These are phyloP conservation scores for Tridacna crocea DNA, from an alignment of 2,888 invertebrate genomes.

Conservation along the genomic window DNA sequence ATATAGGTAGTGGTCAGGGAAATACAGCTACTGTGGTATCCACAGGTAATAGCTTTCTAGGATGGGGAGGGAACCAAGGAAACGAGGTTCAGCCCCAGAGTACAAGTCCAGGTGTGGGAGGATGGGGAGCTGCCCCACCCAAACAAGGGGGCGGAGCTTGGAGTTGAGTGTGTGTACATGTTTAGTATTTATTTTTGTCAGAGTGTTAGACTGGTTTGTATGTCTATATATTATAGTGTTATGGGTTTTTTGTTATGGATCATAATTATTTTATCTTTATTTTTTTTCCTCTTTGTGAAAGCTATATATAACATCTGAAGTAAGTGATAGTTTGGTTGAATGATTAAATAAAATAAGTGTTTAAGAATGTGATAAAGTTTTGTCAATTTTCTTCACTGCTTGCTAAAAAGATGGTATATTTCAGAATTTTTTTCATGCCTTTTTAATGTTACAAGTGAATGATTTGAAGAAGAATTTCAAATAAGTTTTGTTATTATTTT, in stretches of 20 bases:
- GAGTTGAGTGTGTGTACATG: slow-evolving; percentile 56
- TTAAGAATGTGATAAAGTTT: no score
- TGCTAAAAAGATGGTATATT: no score
- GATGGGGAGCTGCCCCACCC: slow-evolving; percentile 69
- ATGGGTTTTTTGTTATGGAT: not conserved
- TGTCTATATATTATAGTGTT: not conserved
- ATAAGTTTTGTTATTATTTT: no score
- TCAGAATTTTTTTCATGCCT: no score
- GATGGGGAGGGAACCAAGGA: slow-evolving; percentile 75
- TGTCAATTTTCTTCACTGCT: no score
- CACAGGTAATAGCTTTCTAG: slow-evolving; percentile 70
- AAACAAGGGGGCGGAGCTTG: slow-evolving; percentile 68
- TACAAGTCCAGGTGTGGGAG: slow-evolving; percentile 71
- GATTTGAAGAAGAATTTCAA: no score
- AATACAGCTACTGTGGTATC: slow-evolving; percentile 61
- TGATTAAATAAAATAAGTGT: no score
- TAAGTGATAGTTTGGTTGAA: no score
- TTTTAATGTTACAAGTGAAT: no score
- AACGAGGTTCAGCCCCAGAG: slow-evolving; percentile 66
- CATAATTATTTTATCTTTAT: not conserved
- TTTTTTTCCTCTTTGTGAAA: no score
- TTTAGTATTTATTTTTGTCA: slow-evolving; percentile 31
- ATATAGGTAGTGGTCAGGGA: slow-evolving; percentile 70
- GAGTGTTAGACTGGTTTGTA: not conserved
- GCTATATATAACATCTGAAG: no score